Base-by-base conservation (phyloP, 2,888 invertebrate species). In the Aphidoletes aphidimyza region DNA sequence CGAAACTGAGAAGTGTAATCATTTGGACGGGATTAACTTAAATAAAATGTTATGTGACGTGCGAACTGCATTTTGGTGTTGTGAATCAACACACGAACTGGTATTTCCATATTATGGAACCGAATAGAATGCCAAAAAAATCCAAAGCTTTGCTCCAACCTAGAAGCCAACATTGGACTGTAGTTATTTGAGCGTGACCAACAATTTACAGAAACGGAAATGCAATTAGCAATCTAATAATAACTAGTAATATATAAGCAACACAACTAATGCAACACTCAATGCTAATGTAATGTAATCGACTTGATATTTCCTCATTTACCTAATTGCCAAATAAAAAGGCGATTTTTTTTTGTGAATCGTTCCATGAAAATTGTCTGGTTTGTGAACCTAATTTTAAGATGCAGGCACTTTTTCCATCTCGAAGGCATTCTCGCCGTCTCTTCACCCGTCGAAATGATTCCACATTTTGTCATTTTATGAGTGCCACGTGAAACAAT, bases 151-250 rank as follows among this genome's bases (percentile, higher is more conserved):
- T n/a, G n/a, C n/a, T n/a, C n/a, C n/a, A n/a, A n/a, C n/a, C n/a
- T n/a, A n/a, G n/a, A 17, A 47, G 17, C 47, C 11, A 11, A 47
- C 47, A 47, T 9, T 42, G 6, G 42, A 14, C 42, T 14, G 14
- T 6, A 9, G 42, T 42, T 42, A 42, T 42, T 42, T 42, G 14
- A 42, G 42, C 42, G n/a, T n/a, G n/a, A 42, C 8, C 6, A 42
- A 42, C 42, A 22, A 54, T 54, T 54, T 54, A 54, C 22, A 17
- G 30, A 69, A 69, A 30, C 14, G 6, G 14, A 69, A 69, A 69
- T 69, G 69, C 69, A 69, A 69, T 69, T 69, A 69, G 30, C 69
- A 69, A 69, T 69, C 69, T 69, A 69, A 69, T 69, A 69, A 69
- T 9, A 69, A 17, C 34, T 6, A 22, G n/a, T 14, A 42, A 9